These are phyloP conservation scores for Platysternon megacephalum DNA, from an alignment of 2,113 vertebrate genomes.

Conservation along the genomic window DNA sequence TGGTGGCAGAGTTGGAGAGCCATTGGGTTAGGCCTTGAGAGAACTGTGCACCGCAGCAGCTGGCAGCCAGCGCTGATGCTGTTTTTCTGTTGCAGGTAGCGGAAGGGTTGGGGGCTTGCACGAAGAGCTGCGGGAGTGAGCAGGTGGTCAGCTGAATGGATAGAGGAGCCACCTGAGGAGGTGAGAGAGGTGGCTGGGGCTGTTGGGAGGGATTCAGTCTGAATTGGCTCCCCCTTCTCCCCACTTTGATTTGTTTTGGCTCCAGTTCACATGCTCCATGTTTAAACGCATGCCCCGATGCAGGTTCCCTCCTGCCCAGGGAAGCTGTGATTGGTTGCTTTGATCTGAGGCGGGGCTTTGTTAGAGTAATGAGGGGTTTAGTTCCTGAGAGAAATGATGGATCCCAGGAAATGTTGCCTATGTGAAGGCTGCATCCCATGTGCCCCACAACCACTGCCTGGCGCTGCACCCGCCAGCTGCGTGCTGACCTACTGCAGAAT, in stretches of 20 bases:
- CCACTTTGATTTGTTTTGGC: not conserved
- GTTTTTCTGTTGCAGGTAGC: not conserved
- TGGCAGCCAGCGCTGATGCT: not conserved
- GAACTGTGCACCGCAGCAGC: not conserved
- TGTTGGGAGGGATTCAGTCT: not conserved
- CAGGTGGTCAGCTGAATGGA: not conserved
- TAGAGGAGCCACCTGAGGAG: not conserved
- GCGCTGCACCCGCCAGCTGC: not conserved
- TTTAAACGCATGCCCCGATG: too few relatives aligned
- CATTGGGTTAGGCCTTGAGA: not conserved
- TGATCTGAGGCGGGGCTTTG: conserved; percentile 14
- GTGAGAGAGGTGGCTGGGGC: not conserved
- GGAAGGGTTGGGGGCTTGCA: not conserved
- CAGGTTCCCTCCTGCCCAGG: conserved; percentile 22
- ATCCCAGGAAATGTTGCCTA: not conserved
- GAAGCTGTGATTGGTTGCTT: conserved; percentile 19
- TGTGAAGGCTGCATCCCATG: not conserved
- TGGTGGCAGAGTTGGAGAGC: not conserved
- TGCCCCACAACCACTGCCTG: not conserved
- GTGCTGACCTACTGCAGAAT: not conserved
- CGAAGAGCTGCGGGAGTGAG: not conserved
- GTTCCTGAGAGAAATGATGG: not conserved
- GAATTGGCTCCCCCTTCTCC: not conserved
- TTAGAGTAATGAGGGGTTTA: not conserved
- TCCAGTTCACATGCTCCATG: too few relatives aligned